Conservation (phyloP, 2,888 invertebrate species). For the Pogonocherus hispidulus region DNA sequence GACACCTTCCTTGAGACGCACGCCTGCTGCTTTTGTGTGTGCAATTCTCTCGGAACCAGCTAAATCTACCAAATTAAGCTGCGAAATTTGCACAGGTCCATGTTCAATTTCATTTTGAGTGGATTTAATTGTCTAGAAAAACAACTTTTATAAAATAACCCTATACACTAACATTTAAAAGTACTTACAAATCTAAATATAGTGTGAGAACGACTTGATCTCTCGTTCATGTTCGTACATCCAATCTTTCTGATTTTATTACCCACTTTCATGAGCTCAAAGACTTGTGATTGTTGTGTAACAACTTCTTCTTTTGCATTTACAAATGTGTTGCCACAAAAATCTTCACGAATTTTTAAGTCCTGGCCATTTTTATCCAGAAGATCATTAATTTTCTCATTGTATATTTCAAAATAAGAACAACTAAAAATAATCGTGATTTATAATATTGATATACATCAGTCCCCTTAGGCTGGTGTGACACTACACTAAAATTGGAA, state of each 20-base stretch:
- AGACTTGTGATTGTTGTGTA: constrained; percentile 74
- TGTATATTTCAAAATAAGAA: constrained; percentile 91
- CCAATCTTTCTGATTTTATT: constrained; percentile 81
- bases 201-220: constrained; percentile 90
- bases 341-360: constrained; percentile 77
- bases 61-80: constrained; percentile 90
- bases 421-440: constrained; percentile 72
- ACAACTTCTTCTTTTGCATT: constrained; percentile 77
- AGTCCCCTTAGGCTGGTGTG: too few relatives aligned
- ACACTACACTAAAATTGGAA: too few relatives aligned
- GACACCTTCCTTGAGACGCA: constrained; percentile 85
- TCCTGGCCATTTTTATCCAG: constrained; percentile 74
- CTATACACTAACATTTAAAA: neutral
- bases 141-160: neutral
- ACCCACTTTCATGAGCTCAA: constrained; percentile 75
- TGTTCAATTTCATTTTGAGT: constrained; percentile 46
- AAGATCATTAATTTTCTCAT: constrained; percentile 86
- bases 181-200: constrained; percentile 88
- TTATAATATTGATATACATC: too few relatives aligned
- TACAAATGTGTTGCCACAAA: constrained; percentile 75
- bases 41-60: constrained; percentile 89
- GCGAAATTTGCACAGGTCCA: constrained; percentile 82
- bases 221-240: constrained; percentile 89
- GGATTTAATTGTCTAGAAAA: constrained; percentile 64
- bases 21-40: constrained; percentile 84